phyloP scores from a whole-genome alignment of 2,888 invertebrate genomes.

The Oscheius sp. region DNA sequence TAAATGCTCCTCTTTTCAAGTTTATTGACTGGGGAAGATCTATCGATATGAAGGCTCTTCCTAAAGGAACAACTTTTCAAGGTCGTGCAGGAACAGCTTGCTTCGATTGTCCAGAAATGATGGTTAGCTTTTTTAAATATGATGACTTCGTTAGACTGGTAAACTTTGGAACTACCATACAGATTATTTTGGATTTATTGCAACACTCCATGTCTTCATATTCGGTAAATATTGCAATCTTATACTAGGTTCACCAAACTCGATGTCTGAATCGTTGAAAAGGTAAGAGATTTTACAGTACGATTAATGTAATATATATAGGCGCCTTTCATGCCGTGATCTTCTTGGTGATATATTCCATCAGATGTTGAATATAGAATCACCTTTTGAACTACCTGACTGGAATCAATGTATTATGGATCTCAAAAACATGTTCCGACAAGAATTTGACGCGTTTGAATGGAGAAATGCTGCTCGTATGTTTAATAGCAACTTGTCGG shows the following conservation, averaged over 20 bases:
- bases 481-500: slow-evolving; percentile 57
- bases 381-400: slow-evolving; percentile 82
- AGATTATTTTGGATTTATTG: slow-evolving; percentile 88
- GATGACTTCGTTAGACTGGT: slow-evolving; percentile 74
- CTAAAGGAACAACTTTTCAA: slow-evolving; percentile 74
- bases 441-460: slow-evolving; percentile 13
- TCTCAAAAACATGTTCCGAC: slow-evolving; percentile 15
- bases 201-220: slow-evolving; percentile 85
- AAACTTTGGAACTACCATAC: slow-evolving; percentile 86
- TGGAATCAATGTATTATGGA: slow-evolving; percentile 71
- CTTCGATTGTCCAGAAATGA: slow-evolving; percentile 82
- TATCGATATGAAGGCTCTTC: slow-evolving; percentile 87
- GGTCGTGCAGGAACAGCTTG: slow-evolving; percentile 76
- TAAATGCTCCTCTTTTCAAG: slow-evolving; percentile 72
- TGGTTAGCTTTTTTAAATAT: slow-evolving; percentile 20
- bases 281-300: slow-evolving; percentile 40
- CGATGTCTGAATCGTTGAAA: slow-evolving; percentile 56
- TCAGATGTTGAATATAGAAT: slow-evolving; percentile 82
- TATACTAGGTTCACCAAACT: slow-evolving; percentile 74
- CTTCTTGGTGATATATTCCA: slow-evolving; percentile 84
- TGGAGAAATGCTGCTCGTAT: slow-evolving; percentile 11
- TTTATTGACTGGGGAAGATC: slow-evolving; percentile 93
- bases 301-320: background rate
- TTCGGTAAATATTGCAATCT: slow-evolving; percentile 84
- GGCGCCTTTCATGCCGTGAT: slow-evolving; percentile 72